Conservation (phyloP, 2,797 vertebrate species). For the Erethizon dorsatum region DNA sequence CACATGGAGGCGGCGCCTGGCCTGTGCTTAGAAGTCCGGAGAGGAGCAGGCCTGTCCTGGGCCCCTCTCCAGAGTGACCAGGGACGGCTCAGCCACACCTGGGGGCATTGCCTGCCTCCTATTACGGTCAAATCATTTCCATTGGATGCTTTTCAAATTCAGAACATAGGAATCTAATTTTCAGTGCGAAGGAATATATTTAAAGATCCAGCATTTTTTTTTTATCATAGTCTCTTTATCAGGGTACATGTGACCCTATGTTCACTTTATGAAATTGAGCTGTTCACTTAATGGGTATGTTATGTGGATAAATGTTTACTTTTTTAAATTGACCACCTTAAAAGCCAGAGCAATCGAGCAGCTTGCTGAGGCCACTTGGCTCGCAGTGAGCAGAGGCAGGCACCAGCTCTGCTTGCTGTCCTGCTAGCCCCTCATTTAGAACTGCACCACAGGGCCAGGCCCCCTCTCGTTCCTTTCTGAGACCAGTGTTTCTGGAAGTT, state of each 20-base stretch:
- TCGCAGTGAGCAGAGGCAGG: not conserved
- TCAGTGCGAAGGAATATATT: constrained; percentile 25
- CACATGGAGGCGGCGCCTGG: not conserved
- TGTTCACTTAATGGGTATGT: not conserved
- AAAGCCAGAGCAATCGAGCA: not conserved
- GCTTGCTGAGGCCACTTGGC: not conserved
- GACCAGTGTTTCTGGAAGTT: not conserved
- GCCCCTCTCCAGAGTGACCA: not conserved
- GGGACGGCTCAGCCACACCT: not conserved
- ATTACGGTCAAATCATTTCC: not conserved
- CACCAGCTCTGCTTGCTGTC: not conserved
- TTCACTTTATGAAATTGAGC: not conserved
- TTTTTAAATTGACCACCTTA: not conserved
- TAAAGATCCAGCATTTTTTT: not conserved
- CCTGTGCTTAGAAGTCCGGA: not conserved
- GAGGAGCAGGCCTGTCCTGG: not conserved
- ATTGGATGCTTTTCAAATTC: not conserved
- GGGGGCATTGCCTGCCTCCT: not conserved
- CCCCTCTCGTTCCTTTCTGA: not conserved
- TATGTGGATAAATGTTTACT: not conserved
- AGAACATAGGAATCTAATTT: not conserved
- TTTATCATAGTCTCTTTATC: not conserved
- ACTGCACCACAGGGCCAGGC: not conserved
- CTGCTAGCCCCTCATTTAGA: not conserved
- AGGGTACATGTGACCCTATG: not conserved